Percentiles rank a stretch among this genome's conserved stretches.
phyloP scores from a whole-genome alignment of 1,140 invertebrate species.

The Drosophila erecta region DNA sequence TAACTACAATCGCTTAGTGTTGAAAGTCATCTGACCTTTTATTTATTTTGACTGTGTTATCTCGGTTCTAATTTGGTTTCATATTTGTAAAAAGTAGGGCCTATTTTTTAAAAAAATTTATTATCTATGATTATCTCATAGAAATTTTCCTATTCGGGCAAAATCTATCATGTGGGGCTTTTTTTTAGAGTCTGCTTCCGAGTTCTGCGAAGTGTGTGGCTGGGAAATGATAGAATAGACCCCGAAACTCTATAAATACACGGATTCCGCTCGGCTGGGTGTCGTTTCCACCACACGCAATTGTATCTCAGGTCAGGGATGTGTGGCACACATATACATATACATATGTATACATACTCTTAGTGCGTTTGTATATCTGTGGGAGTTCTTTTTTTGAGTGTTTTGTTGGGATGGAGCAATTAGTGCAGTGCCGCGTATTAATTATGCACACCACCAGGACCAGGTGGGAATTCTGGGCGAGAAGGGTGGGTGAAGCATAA shows the following conservation, averaged over 20 bases:
- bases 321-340: conserved; percentile 5
- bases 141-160: conserved; percentile 4
- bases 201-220: conserved; percentile 16
- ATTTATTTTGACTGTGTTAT: not conserved
- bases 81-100: not conserved
- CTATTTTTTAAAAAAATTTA: no score
- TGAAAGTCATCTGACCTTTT: not conserved
- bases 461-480: conserved; percentile 15
- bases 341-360: not conserved
- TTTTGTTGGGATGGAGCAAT: conserved; percentile 14
- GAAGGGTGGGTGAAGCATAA: not conserved
- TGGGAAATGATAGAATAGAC: not conserved
- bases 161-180: not conserved
- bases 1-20: no score
- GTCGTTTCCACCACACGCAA: conserved; percentile 24
- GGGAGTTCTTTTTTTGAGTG: conserved; percentile 8
- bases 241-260: conserved; percentile 34
- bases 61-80: not conserved
- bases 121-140: no score
- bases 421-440: conserved; percentile 40
- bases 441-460: conserved; percentile 35
- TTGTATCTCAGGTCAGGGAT: conserved; percentile 46
- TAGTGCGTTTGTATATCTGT: conserved; percentile 13
- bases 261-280: conserved; percentile 30
- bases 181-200: conserved; percentile 10